These are phyloP conservation scores for Trachelus iudaicus DNA, from an alignment of 2,888 invertebrate genomes.

Conservation along the genomic window DNA sequence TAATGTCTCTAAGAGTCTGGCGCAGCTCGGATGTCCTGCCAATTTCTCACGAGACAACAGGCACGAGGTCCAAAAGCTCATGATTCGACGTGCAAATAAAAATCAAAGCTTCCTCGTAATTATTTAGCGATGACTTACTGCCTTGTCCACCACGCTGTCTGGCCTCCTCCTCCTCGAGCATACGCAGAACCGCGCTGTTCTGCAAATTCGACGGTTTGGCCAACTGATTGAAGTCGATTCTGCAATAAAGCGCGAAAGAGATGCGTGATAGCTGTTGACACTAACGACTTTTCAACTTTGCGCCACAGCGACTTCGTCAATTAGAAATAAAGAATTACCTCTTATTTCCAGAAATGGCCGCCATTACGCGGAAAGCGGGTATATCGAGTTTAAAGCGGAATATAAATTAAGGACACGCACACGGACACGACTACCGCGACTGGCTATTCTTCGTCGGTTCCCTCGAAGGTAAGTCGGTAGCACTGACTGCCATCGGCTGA, in stretches of 20 bases:
- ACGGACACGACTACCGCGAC: neutral
- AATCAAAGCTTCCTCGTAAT: neutral
- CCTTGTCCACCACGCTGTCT: conserved; percentile 72
- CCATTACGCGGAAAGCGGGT: neutral
- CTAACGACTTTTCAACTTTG: neutral
- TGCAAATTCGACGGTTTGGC: conserved; percentile 84
- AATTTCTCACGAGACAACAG: neutral
- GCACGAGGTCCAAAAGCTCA: neutral
- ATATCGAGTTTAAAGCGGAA: neutral
- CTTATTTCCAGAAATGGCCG: neutral
- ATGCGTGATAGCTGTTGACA: neutral
- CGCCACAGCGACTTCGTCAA: neutral
- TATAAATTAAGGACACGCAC: neutral
- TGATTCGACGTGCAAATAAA: neutral
- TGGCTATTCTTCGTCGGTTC: neutral
- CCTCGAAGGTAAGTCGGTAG: neutral
- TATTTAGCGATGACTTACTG: conserved; percentile 67
- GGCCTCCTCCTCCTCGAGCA: conserved; percentile 86
- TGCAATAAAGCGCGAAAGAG: conserved; percentile 62
- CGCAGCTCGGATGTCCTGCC: neutral
- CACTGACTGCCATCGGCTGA: neutral
- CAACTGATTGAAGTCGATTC: conserved; percentile 83
- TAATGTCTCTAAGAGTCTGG: neutral
- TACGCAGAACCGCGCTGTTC: conserved; percentile 85
- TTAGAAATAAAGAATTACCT: neutral